Percentiles rank a stretch among this genome's conserved stretches.
These are phyloP conservation scores for Tetranychus piercei DNA, from an alignment of 2,888 invertebrate species.

Conservation along the genomic window DNA sequence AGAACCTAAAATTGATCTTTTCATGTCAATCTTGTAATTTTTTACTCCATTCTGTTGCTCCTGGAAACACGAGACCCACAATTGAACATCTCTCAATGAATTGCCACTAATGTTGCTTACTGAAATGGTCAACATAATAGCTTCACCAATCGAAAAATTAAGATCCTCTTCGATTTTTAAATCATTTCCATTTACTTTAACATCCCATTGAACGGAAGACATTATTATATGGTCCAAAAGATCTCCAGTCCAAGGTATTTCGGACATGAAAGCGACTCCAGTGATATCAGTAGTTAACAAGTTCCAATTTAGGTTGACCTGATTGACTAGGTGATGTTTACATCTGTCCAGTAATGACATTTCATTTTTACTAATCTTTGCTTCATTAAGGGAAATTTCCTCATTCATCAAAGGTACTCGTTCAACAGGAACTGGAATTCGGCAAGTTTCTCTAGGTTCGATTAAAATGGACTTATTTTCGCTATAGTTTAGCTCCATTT, in stretches of 20 bases:
- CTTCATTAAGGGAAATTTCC: slow-evolving; percentile 18
- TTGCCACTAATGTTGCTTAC: slow-evolving; percentile 58
- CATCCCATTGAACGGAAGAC: slow-evolving; percentile 75
- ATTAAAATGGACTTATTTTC: slow-evolving; percentile 61
- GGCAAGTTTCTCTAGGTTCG: slow-evolving; percentile 71
- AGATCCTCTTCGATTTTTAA: slow-evolving; percentile 62
- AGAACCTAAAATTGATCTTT: slow-evolving; percentile 61
- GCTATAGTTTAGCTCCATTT: slow-evolving; percentile 77
- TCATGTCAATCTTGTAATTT: slow-evolving; percentile 61
- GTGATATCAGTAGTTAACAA: slow-evolving; percentile 29
- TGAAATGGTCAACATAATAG: slow-evolving; percentile 51
- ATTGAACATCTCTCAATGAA: slow-evolving; percentile 31
- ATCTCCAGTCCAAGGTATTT: slow-evolving; percentile 57
- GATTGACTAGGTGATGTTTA: slow-evolving; percentile 60
- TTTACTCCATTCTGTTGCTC: slow-evolving; percentile 68
- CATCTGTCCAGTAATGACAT: slow-evolving; percentile 37
- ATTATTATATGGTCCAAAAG: slow-evolving; percentile 77
- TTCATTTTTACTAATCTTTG: background rate
- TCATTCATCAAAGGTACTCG: slow-evolving; percentile 49
- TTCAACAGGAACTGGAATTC: slow-evolving; percentile 73
- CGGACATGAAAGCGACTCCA: slow-evolving; percentile 59
- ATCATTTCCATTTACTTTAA: slow-evolving; percentile 51
- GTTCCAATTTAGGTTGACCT: slow-evolving; percentile 60
- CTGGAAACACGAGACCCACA: slow-evolving; percentile 68
- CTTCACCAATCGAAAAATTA: slow-evolving; percentile 56